These are phyloP conservation scores for Drosophila guanche DNA, from an alignment of 1,140 invertebrate genomes.

Conservation along the genomic window DNA sequence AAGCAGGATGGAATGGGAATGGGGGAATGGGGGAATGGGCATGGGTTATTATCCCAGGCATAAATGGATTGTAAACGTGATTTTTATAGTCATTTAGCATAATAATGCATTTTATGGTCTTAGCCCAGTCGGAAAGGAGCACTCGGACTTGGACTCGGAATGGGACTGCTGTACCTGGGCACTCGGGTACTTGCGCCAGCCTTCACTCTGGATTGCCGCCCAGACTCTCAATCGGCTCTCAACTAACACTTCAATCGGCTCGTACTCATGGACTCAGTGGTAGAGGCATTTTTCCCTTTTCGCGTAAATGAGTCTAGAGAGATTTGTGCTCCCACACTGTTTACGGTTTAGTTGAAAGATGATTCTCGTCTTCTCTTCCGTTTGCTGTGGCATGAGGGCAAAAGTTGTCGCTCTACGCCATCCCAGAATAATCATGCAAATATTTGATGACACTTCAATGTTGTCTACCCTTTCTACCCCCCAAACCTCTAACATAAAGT, in stretches of 20 bases:
- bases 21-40: conserved; percentile 53
- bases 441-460: too few relatives aligned
- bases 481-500: background rate
- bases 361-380: background rate
- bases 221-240: too few relatives aligned
- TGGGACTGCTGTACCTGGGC: too few relatives aligned
- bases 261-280: too few relatives aligned
- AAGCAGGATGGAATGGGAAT: conserved; percentile 18
- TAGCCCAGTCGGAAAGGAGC: conserved; percentile 33
- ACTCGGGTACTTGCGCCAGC: too few relatives aligned
- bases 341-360: conserved; percentile 60
- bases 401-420: too few relatives aligned
- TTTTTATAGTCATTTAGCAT: conserved; percentile 84
- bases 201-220: too few relatives aligned
- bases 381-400: too few relatives aligned
- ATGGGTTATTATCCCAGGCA: conserved; percentile 83
- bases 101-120: conserved; percentile 83
- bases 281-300: background rate
- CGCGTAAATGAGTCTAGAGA: conserved; percentile 53
- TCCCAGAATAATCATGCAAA: too few relatives aligned
- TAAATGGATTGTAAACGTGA: conserved; percentile 84
- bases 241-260: too few relatives aligned
- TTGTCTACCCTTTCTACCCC: too few relatives aligned
- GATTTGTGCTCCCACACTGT: conserved; percentile 32
- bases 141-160: background rate